phyloP scores from a whole-genome alignment of 2,113 vertebrate species.

The Strix uralensis region DNA sequence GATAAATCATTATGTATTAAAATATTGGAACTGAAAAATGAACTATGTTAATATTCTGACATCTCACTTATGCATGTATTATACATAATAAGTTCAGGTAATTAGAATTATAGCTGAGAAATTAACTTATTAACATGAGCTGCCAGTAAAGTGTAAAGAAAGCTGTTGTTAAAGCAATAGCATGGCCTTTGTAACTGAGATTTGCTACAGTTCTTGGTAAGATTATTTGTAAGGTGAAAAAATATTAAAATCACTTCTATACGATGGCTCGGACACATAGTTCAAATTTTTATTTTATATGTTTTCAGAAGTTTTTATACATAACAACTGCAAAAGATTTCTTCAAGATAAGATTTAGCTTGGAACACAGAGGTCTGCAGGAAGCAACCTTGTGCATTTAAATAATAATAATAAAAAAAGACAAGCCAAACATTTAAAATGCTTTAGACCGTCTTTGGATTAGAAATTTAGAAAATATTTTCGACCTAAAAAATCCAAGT shows the following conservation, averaged over 20 bases:
- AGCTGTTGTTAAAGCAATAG: neutral
- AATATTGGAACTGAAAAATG: neutral
- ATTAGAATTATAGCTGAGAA: neutral
- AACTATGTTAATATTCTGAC: neutral
- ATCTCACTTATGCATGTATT: neutral
- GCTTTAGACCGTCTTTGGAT: neutral
- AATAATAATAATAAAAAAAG: neutral
- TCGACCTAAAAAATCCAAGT: rapidly evolving
- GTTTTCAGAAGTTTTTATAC: neutral
- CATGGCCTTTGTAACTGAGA: neutral
- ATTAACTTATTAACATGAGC: neutral
- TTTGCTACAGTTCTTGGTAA: neutral
- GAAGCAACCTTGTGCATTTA: neutral
- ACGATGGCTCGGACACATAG: neutral
- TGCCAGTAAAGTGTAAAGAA: neutral
- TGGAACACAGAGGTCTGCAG: neutral
- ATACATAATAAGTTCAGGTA: neutral
- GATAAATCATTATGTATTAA: neutral
- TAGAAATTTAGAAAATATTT: neutral
- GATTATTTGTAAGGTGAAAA: neutral
- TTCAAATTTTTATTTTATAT: neutral
- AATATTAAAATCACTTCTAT: neutral
- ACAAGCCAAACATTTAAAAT: neutral
- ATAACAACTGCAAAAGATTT: neutral
- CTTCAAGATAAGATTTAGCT: neutral